Evolutionary conservation across 2,888 invertebrate species (phyloP).

Genomic region (Ceratothoa steindachneri): DNA sequence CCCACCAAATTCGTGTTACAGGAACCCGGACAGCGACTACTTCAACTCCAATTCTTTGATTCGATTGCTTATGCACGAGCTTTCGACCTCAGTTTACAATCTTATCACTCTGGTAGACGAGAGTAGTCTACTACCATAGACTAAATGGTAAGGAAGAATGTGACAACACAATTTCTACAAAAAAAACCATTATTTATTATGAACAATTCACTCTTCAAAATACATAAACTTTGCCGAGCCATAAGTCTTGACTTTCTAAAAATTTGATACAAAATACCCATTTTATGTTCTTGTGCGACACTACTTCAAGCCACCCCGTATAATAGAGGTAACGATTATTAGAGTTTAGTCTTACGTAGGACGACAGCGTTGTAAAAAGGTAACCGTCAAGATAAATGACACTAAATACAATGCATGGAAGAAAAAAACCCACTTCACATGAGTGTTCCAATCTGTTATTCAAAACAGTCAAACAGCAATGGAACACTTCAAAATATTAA

Average conservation of each 20-base stretch:
- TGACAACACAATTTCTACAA: too few species aligned
- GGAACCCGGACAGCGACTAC: too few species aligned
- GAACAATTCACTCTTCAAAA: constrained; percentile 13
- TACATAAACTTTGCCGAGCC: background rate
- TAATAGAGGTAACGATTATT: background rate
- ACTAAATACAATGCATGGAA: background rate
- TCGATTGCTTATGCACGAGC: too few species aligned
- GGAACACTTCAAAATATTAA: too few species aligned
- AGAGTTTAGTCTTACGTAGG: background rate
- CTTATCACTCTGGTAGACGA: too few species aligned
- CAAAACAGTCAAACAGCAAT: too few species aligned
- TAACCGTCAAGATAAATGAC: background rate
- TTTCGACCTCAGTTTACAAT: too few species aligned
- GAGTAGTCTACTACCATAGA: too few species aligned
- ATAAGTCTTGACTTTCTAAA: background rate
- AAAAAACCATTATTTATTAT: constrained; percentile 15
- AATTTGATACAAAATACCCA: constrained; percentile 11
- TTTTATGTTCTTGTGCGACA: constrained; percentile 7
- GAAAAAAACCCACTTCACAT: background rate
- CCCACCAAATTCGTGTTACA: too few species aligned
- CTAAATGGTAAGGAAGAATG: too few species aligned
- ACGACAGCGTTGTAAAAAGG: background rate
- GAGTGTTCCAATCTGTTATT: too few species aligned
- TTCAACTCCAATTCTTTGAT: too few species aligned
- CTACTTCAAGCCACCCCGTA: constrained; percentile 3